Evolutionary conservation across 2,113 vertebrate genomes (phyloP).

Genomic region (Nestor notabilis): DNA sequence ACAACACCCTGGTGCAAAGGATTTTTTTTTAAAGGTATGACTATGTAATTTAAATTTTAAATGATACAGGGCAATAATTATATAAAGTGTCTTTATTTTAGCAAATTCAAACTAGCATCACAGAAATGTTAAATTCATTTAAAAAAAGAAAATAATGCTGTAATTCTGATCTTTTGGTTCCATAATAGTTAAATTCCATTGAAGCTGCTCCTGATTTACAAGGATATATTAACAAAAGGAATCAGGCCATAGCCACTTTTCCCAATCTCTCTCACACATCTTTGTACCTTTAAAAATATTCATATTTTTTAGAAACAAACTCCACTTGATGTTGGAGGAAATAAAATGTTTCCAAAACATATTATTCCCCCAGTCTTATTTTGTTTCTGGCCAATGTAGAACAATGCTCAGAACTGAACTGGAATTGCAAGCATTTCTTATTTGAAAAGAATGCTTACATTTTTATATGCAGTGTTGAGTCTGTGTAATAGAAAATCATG

Average conservation of each 20-base stretch:
- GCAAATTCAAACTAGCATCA: not conserved
- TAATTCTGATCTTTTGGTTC: not conserved
- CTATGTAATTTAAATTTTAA: not conserved
- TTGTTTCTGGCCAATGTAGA: conserved; percentile 37
- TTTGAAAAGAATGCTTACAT: conserved; percentile 50
- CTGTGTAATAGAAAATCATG: conserved; percentile 11
- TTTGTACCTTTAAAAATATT: conserved; percentile 34
- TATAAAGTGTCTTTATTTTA: not conserved
- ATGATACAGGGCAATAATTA: not conserved
- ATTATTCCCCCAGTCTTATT: not conserved
- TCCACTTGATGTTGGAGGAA: conserved; percentile 22
- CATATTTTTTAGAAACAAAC: not conserved
- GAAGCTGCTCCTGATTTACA: not conserved
- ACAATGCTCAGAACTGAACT: not conserved
- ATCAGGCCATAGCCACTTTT: not conserved
- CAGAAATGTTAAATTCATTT: not conserved
- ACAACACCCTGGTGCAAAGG: not conserved
- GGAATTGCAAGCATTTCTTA: conserved; percentile 20
- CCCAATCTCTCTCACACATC: conserved; percentile 4
- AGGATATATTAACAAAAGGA: not conserved
- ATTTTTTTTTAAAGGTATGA: not conserved
- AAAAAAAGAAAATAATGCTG: not conserved
- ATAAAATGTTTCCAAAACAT: conserved; percentile 58
- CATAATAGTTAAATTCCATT: not conserved
- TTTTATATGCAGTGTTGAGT: not conserved